Conservation (phyloP, 1,140 invertebrate species). For the Popillia japonica region DNA sequence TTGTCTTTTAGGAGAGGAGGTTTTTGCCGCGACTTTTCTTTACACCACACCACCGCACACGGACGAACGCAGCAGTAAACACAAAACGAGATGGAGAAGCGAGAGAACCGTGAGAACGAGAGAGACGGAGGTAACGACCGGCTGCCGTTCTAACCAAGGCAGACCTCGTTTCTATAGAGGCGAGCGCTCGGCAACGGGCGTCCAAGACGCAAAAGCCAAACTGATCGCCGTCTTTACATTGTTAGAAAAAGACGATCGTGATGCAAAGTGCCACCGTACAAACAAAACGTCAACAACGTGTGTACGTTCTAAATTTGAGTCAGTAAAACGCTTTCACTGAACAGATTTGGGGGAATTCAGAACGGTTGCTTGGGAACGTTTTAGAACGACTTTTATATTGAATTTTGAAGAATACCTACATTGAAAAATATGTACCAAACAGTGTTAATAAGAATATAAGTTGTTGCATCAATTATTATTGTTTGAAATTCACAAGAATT, state of each 20-base stretch:
- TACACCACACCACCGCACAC: conserved; percentile 31
- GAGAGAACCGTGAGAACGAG: conserved; percentile 41
- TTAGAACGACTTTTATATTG: not conserved
- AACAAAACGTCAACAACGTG: conserved; percentile 1
- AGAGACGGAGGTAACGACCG: conserved; percentile 46
- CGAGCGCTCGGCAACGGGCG: conserved; percentile 25
- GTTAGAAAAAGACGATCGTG: conserved; percentile 23
- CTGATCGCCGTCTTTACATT: not conserved
- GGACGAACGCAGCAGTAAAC: conserved; percentile 41
- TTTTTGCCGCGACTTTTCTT: conserved; percentile 38
- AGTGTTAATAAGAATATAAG: not conserved
- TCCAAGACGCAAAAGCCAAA: not conserved
- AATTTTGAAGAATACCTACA: not conserved
- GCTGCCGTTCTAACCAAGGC: conserved; percentile 46
- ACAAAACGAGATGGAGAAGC: conserved; percentile 37
- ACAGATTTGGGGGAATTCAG: not conserved
- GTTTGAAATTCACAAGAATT: too few relatives aligned
- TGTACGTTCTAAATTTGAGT: conserved; percentile 18
- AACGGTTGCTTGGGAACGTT: not conserved
- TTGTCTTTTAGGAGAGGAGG: conserved; percentile 46
- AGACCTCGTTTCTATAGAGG: conserved; percentile 41
- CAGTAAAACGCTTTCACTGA: not conserved
- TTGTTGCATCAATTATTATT: too few relatives aligned
- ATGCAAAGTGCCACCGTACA: not conserved
- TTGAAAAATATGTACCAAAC: not conserved